Percentiles rank a stretch among this genome's conserved stretches.
Evolutionary conservation across 2,113 vertebrate genomes (phyloP).

Genomic region (Rhineura floridana): DNA sequence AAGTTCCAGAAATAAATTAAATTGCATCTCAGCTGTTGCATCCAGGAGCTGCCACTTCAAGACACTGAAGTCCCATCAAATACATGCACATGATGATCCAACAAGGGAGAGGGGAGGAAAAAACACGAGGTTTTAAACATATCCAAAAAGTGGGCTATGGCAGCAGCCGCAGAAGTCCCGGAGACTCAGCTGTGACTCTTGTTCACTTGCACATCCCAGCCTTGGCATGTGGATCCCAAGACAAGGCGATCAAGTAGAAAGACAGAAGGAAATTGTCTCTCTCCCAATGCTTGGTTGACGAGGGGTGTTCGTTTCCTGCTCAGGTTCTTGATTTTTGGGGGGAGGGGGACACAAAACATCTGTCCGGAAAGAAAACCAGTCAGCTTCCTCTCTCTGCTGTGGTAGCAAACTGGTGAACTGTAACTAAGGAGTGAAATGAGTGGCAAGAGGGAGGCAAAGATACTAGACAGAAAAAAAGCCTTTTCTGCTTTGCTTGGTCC

Average conservation of each 20-base stretch:
- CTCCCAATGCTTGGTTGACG: not conserved
- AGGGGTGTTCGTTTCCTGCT: not conserved
- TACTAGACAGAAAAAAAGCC: not conserved
- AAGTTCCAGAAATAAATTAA: constrained; percentile 1
- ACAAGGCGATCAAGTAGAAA: not conserved
- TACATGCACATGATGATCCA: not conserved
- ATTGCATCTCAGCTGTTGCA: not conserved
- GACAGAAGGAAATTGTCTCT: not conserved
- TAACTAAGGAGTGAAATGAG: not conserved
- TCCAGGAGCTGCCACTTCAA: not conserved
- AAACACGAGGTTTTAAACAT: not conserved
- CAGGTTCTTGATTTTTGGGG: not conserved
- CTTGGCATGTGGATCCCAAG: not conserved
- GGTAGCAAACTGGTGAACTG: not conserved
- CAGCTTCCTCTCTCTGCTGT: not conserved
- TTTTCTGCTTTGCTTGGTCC: constrained; percentile 12
- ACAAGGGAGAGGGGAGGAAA: too few relatives aligned
- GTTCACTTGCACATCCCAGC: not conserved
- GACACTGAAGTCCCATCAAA: not conserved
- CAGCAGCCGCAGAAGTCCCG: not conserved
- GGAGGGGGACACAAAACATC: too few relatives aligned
- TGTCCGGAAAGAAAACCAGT: too few relatives aligned
- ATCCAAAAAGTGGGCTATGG: not conserved
- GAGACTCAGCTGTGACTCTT: accelerated
- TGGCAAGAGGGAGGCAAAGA: not conserved